These are phyloP conservation scores for Monochamus saltuarius DNA, from an alignment of 1,140 invertebrate species.

Conservation along the genomic window DNA sequence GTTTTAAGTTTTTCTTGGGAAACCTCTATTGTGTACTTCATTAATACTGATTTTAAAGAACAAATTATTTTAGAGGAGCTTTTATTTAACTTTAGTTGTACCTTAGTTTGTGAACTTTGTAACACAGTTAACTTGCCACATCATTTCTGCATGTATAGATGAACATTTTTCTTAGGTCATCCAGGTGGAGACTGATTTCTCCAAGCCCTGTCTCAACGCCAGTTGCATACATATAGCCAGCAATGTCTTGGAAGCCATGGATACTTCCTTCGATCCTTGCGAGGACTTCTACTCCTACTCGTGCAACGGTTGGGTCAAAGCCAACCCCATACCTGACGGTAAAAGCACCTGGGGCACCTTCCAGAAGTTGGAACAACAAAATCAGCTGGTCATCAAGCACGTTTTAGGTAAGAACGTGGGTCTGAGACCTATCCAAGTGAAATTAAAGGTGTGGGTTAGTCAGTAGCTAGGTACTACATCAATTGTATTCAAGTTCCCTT, in stretches of 20 bases:
- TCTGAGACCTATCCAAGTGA: neutral
- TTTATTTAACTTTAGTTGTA: too few species aligned
- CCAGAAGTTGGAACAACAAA: conserved; percentile 88
- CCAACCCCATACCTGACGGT: conserved; percentile 90
- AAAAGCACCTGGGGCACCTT: conserved; percentile 96
- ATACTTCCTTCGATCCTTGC: conserved; percentile 80
- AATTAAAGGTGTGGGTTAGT: too few species aligned
- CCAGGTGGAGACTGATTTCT: conserved; percentile 40
- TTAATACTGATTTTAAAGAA: too few species aligned
- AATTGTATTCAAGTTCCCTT: too few species aligned
- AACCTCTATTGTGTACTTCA: too few species aligned
- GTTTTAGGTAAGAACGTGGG: conserved; percentile 65
- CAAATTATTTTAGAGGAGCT: too few species aligned
- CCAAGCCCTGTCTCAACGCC: conserved; percentile 69
- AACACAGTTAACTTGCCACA: too few species aligned
- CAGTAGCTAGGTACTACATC: too few species aligned
- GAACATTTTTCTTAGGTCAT: conserved; percentile 44
- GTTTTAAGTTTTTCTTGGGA: too few species aligned
- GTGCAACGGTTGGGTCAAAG: conserved; percentile 89
- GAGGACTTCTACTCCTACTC: conserved; percentile 94
- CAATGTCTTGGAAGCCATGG: conserved; percentile 81
- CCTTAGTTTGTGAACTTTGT: too few species aligned
- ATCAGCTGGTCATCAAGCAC: conserved; percentile 89
- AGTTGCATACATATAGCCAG: conserved; percentile 85
- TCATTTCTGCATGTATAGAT: neutral